phyloP scores from a whole-genome alignment of 1,140 invertebrate genomes.

The Microvelia longipes region DNA sequence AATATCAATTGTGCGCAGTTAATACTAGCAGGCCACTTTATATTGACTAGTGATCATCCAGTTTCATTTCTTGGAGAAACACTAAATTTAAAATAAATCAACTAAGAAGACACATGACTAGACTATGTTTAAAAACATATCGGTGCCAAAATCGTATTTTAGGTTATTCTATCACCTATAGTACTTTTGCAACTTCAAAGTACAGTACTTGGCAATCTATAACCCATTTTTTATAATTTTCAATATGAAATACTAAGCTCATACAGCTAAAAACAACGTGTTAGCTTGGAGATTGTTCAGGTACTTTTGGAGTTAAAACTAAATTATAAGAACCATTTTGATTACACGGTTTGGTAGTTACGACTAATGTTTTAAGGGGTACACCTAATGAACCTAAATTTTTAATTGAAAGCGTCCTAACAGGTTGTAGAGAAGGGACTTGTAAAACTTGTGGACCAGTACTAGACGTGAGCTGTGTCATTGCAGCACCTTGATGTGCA shows the following conservation, averaged over 20 bases:
- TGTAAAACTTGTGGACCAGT: constrained; percentile 21
- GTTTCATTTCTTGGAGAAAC: too few species aligned
- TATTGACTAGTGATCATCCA: not conserved
- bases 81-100: too few species aligned
- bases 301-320: not conserved
- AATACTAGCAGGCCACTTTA: not conserved
- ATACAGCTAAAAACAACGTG: not conserved
- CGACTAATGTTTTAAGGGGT: constrained; percentile 24
- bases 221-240: not conserved
- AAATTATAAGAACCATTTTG: not conserved
- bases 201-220: too few species aligned
- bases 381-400: constrained; percentile 21
- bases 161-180: too few species aligned
- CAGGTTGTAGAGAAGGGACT: constrained; percentile 18
- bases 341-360: constrained; percentile 14
- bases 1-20: not conserved
- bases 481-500: constrained; percentile 35
- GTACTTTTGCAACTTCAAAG: too few species aligned
- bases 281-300: not conserved
- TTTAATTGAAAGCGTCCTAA: constrained; percentile 22
- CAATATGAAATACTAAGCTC: not conserved
- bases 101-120: not conserved
- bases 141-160: not conserved
- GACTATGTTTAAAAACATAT: not conserved
- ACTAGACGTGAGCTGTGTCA: constrained; percentile 20